Conservation (phyloP, 2,888 invertebrate genomes). For the Byasa hedistus region DNA sequence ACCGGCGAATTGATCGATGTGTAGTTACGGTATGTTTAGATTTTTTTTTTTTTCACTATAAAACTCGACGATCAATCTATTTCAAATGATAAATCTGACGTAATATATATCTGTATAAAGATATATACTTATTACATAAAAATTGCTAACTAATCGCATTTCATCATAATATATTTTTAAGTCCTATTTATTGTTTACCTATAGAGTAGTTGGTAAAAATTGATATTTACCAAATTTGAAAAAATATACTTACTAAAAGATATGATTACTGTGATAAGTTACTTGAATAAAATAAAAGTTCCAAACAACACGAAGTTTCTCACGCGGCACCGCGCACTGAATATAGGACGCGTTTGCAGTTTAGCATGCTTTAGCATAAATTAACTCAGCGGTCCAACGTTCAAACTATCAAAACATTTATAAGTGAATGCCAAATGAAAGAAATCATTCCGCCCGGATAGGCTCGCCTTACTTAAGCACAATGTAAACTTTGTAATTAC, state of each 20-base stretch:
- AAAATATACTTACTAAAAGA: no score
- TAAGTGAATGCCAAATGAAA: constrained; percentile 34
- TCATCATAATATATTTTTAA: no score
- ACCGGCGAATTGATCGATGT: constrained; percentile 12
- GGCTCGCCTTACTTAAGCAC: constrained; percentile 52
- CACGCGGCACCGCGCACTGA: constrained; percentile 46
- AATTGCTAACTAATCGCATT: no score
- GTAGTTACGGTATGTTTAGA: not conserved
- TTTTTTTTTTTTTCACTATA: not conserved
- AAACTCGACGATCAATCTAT: not conserved
- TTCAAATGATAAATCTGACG: no score
- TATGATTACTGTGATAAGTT: not conserved
- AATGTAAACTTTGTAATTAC: constrained; percentile 45
- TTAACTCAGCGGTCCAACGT: constrained; percentile 49
- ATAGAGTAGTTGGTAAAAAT: no score
- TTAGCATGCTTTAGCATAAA: constrained; percentile 52
- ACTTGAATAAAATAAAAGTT: constrained; percentile 1
- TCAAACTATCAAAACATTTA: constrained; percentile 64
- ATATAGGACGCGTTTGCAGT: constrained; percentile 43
- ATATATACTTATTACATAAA: no score
- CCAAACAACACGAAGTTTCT: constrained; percentile 28
- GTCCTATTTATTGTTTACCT: no score
- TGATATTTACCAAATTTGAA: no score
- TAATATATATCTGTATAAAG: no score
- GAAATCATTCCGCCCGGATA: constrained; percentile 61